phyloP scores from a whole-genome alignment of 2,888 invertebrate species.

The Colostygia pectinataria region DNA sequence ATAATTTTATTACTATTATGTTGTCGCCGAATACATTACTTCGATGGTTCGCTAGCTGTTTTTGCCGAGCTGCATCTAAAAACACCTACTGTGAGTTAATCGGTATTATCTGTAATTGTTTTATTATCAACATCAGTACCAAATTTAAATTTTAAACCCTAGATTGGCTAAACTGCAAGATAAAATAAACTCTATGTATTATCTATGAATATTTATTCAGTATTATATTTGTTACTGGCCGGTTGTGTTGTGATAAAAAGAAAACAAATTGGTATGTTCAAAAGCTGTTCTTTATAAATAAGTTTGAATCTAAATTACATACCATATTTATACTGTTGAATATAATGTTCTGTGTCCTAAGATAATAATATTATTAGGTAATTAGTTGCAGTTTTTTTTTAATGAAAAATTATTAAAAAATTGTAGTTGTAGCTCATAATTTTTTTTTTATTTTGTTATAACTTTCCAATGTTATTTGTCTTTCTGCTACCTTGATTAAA shows the following conservation, averaged over 20 bases:
- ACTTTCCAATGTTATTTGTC: too few relatives aligned
- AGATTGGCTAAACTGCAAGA: constrained; percentile 75
- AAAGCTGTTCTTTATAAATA: constrained; percentile 10
- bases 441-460: too few relatives aligned
- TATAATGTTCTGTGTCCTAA: too few relatives aligned
- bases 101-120: constrained; percentile 74
- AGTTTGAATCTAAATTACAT: constrained; percentile 3
- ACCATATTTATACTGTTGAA: too few relatives aligned
- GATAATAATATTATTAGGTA: too few relatives aligned
- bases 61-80: constrained; percentile 52
- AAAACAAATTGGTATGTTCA: constrained; percentile 16
- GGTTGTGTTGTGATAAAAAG: constrained; percentile 22
- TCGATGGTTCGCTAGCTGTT: constrained; percentile 38
- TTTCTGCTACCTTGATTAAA: too few relatives aligned
- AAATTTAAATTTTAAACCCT: constrained; percentile 72
- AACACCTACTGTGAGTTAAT: constrained; percentile 52
- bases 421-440: too few relatives aligned
- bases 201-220: constrained; percentile 5
- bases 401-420: too few relatives aligned
- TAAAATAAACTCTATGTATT: constrained; percentile 45
- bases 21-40: constrained; percentile 69
- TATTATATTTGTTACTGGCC: constrained; percentile 24
- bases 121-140: constrained; percentile 73
- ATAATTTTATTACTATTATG: constrained; percentile 81
- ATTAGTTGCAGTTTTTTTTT: too few relatives aligned